phyloP scores from a whole-genome alignment of 1,140 invertebrate species.

The Anadara kagoshimensis region DNA sequence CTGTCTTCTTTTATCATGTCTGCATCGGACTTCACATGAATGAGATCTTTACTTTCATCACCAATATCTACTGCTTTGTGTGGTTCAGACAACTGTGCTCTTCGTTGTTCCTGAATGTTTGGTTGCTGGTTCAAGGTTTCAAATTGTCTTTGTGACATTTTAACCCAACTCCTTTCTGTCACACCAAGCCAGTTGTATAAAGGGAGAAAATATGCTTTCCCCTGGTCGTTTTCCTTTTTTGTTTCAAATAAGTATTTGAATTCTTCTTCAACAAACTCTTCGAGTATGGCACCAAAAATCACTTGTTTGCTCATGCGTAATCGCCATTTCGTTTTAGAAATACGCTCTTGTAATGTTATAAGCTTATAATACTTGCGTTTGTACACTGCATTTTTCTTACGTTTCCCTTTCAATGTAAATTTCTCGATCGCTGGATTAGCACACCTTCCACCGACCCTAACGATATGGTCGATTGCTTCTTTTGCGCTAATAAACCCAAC shows the following conservation, averaged over 20 bases:
- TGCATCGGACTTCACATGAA: constrained; percentile 20
- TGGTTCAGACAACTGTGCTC: constrained; percentile 2
- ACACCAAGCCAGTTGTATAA: constrained; percentile 3
- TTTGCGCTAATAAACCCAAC: constrained; percentile 41
- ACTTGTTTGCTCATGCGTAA: not conserved
- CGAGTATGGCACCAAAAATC: not conserved
- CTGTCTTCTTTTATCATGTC: constrained; percentile 24
- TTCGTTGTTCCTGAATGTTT: constrained; percentile 6
- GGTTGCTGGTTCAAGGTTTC: not conserved
- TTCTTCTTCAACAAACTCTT: not conserved
- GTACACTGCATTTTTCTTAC: not conserved
- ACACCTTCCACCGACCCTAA: constrained; percentile 84
- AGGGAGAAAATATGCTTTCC: constrained; percentile 9
- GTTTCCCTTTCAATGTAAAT: constrained; percentile 25
- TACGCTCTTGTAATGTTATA: not conserved
- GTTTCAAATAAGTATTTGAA: not conserved
- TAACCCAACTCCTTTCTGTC: not conserved
- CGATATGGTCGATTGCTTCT: constrained; percentile 84
- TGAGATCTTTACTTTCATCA: constrained; percentile 14
- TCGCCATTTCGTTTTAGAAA: constrained; percentile 11
- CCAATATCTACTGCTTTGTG: not conserved
- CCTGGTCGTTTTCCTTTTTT: not conserved
- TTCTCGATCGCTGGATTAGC: constrained; percentile 70
- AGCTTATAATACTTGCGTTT: not conserved
- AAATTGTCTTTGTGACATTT: not conserved